phyloP scores from a whole-genome alignment of 2,797 vertebrate species.

The Enoplosus armatus region DNA sequence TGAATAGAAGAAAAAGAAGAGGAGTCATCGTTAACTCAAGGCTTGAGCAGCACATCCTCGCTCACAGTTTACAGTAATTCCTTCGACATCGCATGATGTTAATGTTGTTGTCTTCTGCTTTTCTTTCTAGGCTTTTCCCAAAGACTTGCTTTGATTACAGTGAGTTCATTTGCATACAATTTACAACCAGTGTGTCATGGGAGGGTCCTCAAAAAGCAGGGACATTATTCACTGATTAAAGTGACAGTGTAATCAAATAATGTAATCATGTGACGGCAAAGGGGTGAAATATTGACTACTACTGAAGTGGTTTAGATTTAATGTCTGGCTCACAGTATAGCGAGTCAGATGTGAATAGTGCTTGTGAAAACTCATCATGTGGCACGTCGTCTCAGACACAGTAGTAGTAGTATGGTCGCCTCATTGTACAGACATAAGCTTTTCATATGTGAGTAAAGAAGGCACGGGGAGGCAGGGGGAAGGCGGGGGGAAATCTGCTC shows the following conservation, averaged over 20 bases:
- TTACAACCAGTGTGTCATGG: slow-evolving; percentile 9
- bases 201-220: not conserved
- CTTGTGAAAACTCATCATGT: slow-evolving; percentile 20
- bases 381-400: slow-evolving; percentile 24
- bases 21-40: not conserved
- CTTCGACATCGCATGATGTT: not conserved
- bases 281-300: not conserved
- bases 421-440: slow-evolving; percentile 34
- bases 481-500: slow-evolving; percentile 24
- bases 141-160: slow-evolving; percentile 7
- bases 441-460: slow-evolving; percentile 53
- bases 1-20: not conserved
- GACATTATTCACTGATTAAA: slow-evolving; percentile 26
- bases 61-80: not conserved
- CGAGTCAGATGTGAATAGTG: not conserved
- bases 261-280: slow-evolving; percentile 14
- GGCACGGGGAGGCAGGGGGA: slow-evolving; percentile 23
- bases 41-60: not conserved
- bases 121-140: slow-evolving; percentile 5
- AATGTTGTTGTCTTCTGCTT: slow-evolving; percentile 8
- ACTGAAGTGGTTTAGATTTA: not conserved
- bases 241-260: slow-evolving; percentile 16
- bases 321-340: not conserved
- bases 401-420: not conserved
- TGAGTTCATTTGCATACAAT: slow-evolving; percentile 41